phyloP scores from a whole-genome alignment of 2,113 vertebrate genomes.

The Clarias macrocephalus region DNA sequence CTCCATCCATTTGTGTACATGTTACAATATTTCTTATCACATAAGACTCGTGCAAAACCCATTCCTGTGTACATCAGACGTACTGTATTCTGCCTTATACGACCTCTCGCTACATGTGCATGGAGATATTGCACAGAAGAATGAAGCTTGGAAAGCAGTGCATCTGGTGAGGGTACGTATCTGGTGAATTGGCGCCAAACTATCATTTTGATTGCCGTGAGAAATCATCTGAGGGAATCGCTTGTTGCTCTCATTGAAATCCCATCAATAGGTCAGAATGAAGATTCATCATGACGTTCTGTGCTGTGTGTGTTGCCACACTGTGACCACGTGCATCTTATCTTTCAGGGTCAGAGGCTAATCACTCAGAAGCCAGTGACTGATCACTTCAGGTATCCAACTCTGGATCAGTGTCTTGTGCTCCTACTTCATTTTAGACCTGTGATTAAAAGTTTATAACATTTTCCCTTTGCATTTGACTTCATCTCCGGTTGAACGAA shows the following conservation, averaged over 20 bases:
- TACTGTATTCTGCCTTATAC: background rate
- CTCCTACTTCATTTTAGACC: slow-evolving; percentile 3
- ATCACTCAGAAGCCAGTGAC: slow-evolving; percentile 39
- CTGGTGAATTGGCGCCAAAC: background rate
- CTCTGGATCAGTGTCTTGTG: background rate
- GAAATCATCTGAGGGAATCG: background rate
- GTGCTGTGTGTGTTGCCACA: slow-evolving; percentile 1
- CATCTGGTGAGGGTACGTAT: background rate
- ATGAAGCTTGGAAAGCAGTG: background rate
- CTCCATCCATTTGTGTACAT: background rate
- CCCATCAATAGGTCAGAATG: background rate
- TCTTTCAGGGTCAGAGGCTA: slow-evolving; percentile 58
- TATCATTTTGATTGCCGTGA: background rate
- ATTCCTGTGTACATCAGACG: background rate
- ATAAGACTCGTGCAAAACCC: background rate
- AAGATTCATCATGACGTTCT: background rate
- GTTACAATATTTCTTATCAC: background rate
- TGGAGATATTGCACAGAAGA: background rate
- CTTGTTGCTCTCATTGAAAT: background rate
- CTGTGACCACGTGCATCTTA: slow-evolving; percentile 49
- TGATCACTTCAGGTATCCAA: background rate
- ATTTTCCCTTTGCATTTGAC: background rate
- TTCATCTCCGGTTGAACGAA: background rate
- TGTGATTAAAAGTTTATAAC: background rate
- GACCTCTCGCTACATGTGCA: background rate